A percentile compares a stretch with the other conserved stretches of the same genome.
Evolutionary conservation across 2,888 invertebrate species (phyloP).

Genomic region (Eugnorisma glareosa): DNA sequence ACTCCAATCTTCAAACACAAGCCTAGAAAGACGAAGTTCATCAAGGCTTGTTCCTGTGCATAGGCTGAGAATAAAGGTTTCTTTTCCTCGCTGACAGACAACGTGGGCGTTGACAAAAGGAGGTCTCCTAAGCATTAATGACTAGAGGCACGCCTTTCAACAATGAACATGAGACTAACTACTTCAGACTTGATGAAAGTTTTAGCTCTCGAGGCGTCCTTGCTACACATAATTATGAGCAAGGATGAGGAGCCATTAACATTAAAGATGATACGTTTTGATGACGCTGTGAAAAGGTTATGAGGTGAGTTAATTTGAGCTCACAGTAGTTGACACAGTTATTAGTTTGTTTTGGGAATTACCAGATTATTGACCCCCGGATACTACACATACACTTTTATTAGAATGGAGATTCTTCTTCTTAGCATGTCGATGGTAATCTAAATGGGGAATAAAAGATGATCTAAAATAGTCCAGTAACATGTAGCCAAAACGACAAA

Average conservation of each 20-base stretch:
- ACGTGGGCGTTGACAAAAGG: slow-evolving; percentile 78
- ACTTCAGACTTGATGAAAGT: slow-evolving; percentile 80
- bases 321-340: slow-evolving; percentile 34
- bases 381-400: neutral
- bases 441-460: slow-evolving; percentile 3
- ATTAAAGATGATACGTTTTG: slow-evolving; percentile 52
- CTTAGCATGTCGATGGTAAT: no score
- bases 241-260: slow-evolving; percentile 60
- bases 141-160: slow-evolving; percentile 77
- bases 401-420: no score
- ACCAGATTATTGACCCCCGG: neutral
- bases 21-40: slow-evolving; percentile 68
- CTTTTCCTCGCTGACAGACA: slow-evolving; percentile 71
- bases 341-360: slow-evolving; percentile 32
- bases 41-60: slow-evolving; percentile 66
- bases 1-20: slow-evolving; percentile 54
- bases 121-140: slow-evolving; percentile 80
- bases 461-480: slow-evolving; percentile 2
- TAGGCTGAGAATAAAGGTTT: slow-evolving; percentile 74
- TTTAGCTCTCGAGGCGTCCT: slow-evolving; percentile 70
- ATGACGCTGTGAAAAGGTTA: slow-evolving; percentile 52
- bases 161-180: slow-evolving; percentile 78
- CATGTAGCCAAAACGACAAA: neutral
- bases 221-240: slow-evolving; percentile 66
- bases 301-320: slow-evolving; percentile 38